Evolutionary conservation across 35 echinoderm and acorn worm genomes (phyloP).

Genomic region (Stichopus chloronotus): DNA sequence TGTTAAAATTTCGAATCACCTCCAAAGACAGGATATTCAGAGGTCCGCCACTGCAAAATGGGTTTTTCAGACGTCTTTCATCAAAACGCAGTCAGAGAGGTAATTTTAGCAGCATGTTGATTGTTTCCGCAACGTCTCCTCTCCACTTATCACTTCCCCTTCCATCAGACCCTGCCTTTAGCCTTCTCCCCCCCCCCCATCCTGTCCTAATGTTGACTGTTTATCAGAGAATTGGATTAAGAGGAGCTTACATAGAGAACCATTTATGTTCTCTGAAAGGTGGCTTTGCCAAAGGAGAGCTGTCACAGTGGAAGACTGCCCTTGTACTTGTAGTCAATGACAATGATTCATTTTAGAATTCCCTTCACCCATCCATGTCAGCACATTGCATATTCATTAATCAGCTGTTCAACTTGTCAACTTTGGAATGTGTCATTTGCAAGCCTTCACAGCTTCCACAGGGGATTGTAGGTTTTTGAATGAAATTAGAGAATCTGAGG

Average conservation of each 20-base stretch:
- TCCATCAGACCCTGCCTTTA: neutral
- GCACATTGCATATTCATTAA: too few relatives aligned
- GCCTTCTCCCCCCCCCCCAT: neutral
- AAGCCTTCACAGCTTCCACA: too few relatives aligned
- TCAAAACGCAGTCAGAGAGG: neutral
- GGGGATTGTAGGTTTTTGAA: too few relatives aligned
- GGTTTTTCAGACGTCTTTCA: neutral
- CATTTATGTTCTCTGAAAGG: neutral
- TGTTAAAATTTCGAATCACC: conserved; percentile 36
- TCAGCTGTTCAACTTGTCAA: too few relatives aligned
- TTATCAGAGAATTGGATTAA: neutral
- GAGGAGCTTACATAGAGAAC: neutral
- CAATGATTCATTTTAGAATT: neutral
- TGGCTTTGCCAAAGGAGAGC: neutral
- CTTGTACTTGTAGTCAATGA: neutral
- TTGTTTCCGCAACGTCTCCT: neutral
- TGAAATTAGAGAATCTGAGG: too few relatives aligned
- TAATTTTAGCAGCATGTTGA: neutral
- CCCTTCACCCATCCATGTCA: too few relatives aligned
- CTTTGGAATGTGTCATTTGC: too few relatives aligned
- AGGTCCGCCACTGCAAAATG: conserved; percentile 22
- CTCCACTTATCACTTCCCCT: too few relatives aligned
- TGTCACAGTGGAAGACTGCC: neutral
- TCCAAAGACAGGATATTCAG: conserved; percentile 27
- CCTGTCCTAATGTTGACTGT: neutral